Percentiles rank a stretch among this genome's conserved stretches.
These are phyloP conservation scores for Drosophila imparisetae DNA, from an alignment of 2,888 invertebrate genomes.

Conservation along the genomic window DNA sequence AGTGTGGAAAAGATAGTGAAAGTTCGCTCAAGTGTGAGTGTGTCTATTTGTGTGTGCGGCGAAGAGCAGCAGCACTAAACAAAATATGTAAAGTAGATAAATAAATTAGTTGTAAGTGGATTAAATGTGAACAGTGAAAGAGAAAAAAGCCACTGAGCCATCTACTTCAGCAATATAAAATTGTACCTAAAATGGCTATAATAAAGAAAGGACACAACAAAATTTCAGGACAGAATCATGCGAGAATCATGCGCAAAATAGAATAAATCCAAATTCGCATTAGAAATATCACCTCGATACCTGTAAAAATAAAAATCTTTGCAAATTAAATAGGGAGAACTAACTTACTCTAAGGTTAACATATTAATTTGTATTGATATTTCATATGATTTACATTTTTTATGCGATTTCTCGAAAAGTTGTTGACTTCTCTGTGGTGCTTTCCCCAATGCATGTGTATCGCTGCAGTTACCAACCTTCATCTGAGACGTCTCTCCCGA, in stretches of 20 bases:
- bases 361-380: background rate
- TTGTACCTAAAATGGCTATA: background rate
- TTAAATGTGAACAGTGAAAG: constrained; percentile 7
- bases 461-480: background rate
- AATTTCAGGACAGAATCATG: background rate
- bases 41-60: background rate
- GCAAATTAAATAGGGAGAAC: background rate
- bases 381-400: background rate
- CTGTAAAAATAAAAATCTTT: background rate
- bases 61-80: constrained; percentile 38
- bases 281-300: background rate
- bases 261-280: background rate
- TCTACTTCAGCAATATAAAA: background rate
- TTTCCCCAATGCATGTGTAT: background rate
- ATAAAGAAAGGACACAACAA: background rate
- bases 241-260: background rate
- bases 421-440: background rate
- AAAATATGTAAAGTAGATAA: constrained; percentile 41
- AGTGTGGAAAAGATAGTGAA: constrained; percentile 38
- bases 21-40: constrained; percentile 61
- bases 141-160: background rate
- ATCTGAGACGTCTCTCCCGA: background rate
- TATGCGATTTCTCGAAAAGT: background rate
- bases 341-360: background rate
- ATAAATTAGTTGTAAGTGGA: constrained; percentile 43